Percentiles rank a stretch among this genome's conserved stretches.
These are phyloP conservation scores for Pseudoatta argentina DNA, from an alignment of 1,140 invertebrate species.

Conservation along the genomic window DNA sequence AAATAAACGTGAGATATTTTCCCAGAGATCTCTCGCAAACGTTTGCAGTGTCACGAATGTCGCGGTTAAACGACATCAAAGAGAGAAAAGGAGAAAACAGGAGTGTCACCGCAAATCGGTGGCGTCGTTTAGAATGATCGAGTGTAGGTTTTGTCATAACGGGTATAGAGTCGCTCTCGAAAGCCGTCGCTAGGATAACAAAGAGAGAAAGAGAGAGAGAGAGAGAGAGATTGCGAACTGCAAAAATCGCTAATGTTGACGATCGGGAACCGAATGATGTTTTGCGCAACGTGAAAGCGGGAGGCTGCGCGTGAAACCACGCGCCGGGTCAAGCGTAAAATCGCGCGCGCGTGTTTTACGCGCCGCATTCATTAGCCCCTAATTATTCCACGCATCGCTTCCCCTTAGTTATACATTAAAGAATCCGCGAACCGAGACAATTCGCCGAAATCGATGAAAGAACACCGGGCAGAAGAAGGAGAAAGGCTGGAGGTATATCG, in stretches of 20 bases:
- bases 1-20: slow-evolving; percentile 31
- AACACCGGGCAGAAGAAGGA: not conserved
- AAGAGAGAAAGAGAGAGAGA: too few relatives aligned
- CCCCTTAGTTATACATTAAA: not conserved
- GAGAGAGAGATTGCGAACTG: not conserved
- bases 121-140: not conserved
- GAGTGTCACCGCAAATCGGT: slow-evolving; percentile 27
- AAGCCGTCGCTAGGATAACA: not conserved
- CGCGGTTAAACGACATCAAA: not conserved
- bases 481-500: not conserved
- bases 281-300: slow-evolving; percentile 63
- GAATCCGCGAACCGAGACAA: slow-evolving; percentile 12
- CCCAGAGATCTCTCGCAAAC: not conserved
- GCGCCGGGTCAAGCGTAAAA: slow-evolving; percentile 13
- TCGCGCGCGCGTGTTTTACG: slow-evolving; percentile 5
- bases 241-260: slow-evolving; percentile 40
- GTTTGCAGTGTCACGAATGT: not conserved
- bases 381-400: slow-evolving; percentile 3
- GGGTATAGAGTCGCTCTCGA: slow-evolving; percentile 1
- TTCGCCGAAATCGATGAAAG: slow-evolving; percentile 1
- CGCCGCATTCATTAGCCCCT: slow-evolving; percentile 4
- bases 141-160: slow-evolving; percentile 40
- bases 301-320: slow-evolving; percentile 6
- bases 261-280: slow-evolving; percentile 30
- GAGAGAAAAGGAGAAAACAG: not conserved